Evolutionary conservation across 1,140 invertebrate genomes (phyloP), one percentile per base, ranked within the genome.

Genomic region (Trachymyrmex septentrionalis): DNA sequence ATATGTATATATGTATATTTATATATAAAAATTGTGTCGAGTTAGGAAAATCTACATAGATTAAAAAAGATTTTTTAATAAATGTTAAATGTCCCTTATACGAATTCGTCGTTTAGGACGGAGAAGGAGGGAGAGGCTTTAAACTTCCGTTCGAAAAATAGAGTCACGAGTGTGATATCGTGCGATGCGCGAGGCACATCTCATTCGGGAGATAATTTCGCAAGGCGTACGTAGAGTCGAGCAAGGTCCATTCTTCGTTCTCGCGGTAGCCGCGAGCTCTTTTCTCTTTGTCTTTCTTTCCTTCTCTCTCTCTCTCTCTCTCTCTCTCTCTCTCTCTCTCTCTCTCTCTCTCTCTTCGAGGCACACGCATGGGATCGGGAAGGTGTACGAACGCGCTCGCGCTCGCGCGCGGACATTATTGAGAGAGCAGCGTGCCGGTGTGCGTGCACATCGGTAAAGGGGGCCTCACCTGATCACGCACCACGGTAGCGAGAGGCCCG

Each of bases 401-500:
- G 84, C 64, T 78, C 80, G 82, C 64, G 84, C 87, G 30, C 77
- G 81, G 19, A 73, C 69, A 84, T 84, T 84, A 84, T 84, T 84
- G 69, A 81, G 64, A 78, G 76, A 86, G 21, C 48, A 34, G 75
- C 64, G n/a, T n/a, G 61, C 50, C 75, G 53, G 84, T 87, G 80
- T 84, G 86, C 69, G 75, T 72, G 86, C 80, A 84, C 80, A 78
- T 87, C 80, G 86, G 78, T 72, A 85, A 75, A 82, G 66, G 63
- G 71, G 73, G 77, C 67, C 82, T 77, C 89, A 88, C 89, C 89
- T 91, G 92, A 92, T 93, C 92, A 87, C 92, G 93, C 91, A 93
- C 90, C 84, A 93, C 93, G 90, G 93, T 94, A 94, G 92, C 93
- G 91, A 92, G 88, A 91, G 89, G 89, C 91, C 93, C 92, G 91